These are phyloP conservation scores for Alexandromys fortis DNA, from an alignment of 2,113 vertebrate species.

Conservation along the genomic window DNA sequence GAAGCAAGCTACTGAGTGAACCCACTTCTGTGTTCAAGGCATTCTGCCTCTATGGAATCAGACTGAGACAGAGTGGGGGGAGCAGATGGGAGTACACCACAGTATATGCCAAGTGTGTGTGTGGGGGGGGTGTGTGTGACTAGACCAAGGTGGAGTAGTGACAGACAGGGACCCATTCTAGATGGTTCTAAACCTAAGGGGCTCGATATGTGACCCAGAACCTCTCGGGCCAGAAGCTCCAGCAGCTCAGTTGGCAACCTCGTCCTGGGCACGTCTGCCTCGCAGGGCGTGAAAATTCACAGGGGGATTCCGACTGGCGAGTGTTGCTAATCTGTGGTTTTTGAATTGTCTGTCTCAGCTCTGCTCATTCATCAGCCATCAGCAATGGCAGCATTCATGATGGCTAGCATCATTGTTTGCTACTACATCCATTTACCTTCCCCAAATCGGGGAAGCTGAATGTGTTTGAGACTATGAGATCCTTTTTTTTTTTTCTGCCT, in stretches of 20 bases:
- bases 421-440: conserved; percentile 81
- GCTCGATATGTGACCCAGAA: not conserved
- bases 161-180: not conserved
- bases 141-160: not conserved
- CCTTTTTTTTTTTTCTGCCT: conserved; percentile 85
- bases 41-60: not conserved
- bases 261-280: not conserved
- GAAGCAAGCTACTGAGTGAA: not conserved
- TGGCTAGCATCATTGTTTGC: conserved; percentile 77
- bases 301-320: not conserved
- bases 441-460: conserved; percentile 69
- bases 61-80: not conserved
- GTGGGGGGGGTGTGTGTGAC: not conserved
- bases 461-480: conserved; percentile 79
- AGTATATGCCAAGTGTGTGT: not conserved
- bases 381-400: conserved; percentile 81
- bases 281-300: not conserved
- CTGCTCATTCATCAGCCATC: conserved; percentile 66
- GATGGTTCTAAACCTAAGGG: not conserved
- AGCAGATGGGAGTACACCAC: not conserved
- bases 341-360: conserved; percentile 58
- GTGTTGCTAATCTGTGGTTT: conserved; percentile 54
- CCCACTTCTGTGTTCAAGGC: not conserved
- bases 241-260: not conserved
- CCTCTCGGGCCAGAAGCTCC: not conserved